These are phyloP conservation scores for Hyla sarda DNA, from an alignment of 2,113 vertebrate genomes.

Conservation along the genomic window DNA sequence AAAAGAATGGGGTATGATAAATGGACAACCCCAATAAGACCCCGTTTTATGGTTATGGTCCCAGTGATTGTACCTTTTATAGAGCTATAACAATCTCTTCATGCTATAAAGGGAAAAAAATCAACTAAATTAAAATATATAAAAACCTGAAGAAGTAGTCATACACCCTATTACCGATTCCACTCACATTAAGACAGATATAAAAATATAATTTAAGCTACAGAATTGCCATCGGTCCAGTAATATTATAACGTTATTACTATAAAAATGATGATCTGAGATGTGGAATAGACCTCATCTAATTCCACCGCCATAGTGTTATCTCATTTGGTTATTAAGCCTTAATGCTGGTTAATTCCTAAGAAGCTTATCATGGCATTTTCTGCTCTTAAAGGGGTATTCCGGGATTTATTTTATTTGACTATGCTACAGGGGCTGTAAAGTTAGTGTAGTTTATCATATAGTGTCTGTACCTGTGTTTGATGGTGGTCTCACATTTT, in stretches of 20 bases:
- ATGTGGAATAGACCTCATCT: not conserved
- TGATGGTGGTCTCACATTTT: too few species aligned
- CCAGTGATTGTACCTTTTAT: too few species aligned
- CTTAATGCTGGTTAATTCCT: constrained; percentile 24
- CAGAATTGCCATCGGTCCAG: not conserved
- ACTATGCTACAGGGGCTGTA: too few species aligned
- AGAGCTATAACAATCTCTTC: too few species aligned
- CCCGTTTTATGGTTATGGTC: too few species aligned
- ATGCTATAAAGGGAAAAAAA: too few species aligned
- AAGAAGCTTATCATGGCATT: constrained; percentile 21
- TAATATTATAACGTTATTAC: not conserved
- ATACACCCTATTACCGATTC: not conserved
- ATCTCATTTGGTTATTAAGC: constrained; percentile 14
- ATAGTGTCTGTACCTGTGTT: too few species aligned
- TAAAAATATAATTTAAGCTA: not conserved
- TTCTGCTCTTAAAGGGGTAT: not conserved
- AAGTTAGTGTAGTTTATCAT: too few species aligned
- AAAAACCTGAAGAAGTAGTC: not conserved
- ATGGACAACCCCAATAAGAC: too few species aligned
- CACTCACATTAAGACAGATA: not conserved
- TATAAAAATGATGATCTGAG: constrained; percentile 4
- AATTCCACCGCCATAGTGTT: constrained; percentile 2
- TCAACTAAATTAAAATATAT: too few species aligned
- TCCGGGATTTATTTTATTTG: too few species aligned
- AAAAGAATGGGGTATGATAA: too few species aligned